These are phyloP conservation scores for Alectoris magna DNA, from an alignment of 2,797 vertebrate genomes.

Conservation along the genomic window DNA sequence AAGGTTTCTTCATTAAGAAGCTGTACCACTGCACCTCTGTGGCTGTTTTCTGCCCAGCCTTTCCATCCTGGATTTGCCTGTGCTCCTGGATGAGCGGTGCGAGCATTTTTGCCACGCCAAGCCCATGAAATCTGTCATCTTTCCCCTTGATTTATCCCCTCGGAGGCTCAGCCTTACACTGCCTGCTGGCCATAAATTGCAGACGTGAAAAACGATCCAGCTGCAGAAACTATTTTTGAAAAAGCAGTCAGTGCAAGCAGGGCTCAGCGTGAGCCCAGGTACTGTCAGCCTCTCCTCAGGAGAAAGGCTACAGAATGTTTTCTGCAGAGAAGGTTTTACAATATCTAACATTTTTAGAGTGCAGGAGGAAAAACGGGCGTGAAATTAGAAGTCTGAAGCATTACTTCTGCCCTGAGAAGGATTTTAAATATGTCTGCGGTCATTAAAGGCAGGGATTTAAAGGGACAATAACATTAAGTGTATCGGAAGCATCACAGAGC, in stretches of 20 bases:
- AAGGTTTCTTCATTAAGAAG: conserved; percentile 5
- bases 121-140: neutral
- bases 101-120: conserved; percentile 14
- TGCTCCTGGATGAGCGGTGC: neutral
- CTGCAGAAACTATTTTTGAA: conserved; percentile 27
- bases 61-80: neutral
- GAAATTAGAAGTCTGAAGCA: conserved; percentile 44
- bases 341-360: neutral
- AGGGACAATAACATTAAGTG: conserved; percentile 57
- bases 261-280: neutral
- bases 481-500: conserved; percentile 53
- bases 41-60: neutral
- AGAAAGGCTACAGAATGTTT: conserved; percentile 2
- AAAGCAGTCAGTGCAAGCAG: neutral
- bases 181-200: conserved; percentile 15
- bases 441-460: conserved; percentile 58
- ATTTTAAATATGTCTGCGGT: conserved; percentile 65
- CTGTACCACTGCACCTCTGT: neutral
- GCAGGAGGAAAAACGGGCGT: neutral
- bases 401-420: conserved; percentile 34
- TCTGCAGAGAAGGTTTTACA: neutral
- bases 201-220: conserved; percentile 32
- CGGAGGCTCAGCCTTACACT: neutral
- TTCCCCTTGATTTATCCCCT: conserved; percentile 15
- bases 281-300: neutral